Evolutionary conservation across 2,888 invertebrate species (phyloP), one percentile per base, ranked within the genome.

Genomic region (Nezara viridula): DNA sequence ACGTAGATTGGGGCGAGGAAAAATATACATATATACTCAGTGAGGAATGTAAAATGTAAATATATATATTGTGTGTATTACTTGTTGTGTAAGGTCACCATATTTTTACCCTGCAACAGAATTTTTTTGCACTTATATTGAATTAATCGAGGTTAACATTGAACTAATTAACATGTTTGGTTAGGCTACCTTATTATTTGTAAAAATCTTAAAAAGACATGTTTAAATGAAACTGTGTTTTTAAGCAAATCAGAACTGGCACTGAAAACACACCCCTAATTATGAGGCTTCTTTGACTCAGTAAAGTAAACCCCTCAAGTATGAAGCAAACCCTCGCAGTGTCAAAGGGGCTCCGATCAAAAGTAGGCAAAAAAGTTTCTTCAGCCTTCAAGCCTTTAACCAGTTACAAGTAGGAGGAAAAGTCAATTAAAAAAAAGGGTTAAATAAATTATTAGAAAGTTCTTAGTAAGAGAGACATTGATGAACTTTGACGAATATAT

Each of bases 111-210:
- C 6, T 37, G 2, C 16, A 37, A 19, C 19, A 73, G 6, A 16
- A 32, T 44, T 44, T 44, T 44, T 44, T 10, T 10, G 44, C 44
- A 44, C 44, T 7, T 7, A 5, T 10, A 73, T 73, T 37, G 21
- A 73, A 66, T 66, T 66, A 66, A 66, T 66, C 66, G 32, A 32
- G 66, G 66, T 60, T 24, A 52, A 27, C 60, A 60, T 60, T 14
- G 60, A 60, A 60, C 37, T 73, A 37, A 37, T 73, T 73, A 73
- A 37, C 19, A n/a, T 73, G 19, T 21, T 73, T 73, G 12, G 0
- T 19, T 1, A 73, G 9, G 19, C 9, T 7, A 16, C 9, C 2
- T n/a, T 37, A 9, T 19, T 37, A 37, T 73, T 73, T 73, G 37
- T 19, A 73, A 37, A 19, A 37, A 73, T 6, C 32, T 37, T 21